Evolutionary conservation across 1,140 invertebrate genomes (phyloP).

Genomic region (Antheraea mylitta): DNA sequence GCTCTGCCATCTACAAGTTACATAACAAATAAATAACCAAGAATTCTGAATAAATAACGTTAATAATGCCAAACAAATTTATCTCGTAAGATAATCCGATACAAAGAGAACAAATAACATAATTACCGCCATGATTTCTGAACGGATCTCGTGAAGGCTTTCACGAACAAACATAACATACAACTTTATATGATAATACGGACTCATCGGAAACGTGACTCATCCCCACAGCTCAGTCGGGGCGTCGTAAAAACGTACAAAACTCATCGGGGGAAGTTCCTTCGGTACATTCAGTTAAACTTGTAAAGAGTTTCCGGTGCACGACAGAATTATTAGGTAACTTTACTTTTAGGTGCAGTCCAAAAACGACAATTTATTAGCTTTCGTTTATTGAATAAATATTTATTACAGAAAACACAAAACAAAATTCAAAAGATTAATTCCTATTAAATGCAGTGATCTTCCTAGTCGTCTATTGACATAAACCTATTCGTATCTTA

Average conservation of each 20-base stretch:
- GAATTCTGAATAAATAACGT: no score
- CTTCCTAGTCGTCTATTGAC: no score
- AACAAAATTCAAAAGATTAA: no score
- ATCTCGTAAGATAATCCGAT: neutral
- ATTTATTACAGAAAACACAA: no score
- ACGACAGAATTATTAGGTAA: slow-evolving; percentile 56
- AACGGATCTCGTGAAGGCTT: neutral
- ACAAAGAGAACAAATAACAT: neutral
- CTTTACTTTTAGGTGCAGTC: slow-evolving; percentile 36
- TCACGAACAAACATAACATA: neutral
- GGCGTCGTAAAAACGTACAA: slow-evolving; percentile 33
- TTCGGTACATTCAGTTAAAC: slow-evolving; percentile 48
- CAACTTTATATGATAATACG: slow-evolving; percentile 4
- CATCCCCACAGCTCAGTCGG: slow-evolving; percentile 3
- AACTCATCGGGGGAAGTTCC: slow-evolving; percentile 39
- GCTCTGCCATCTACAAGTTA: no score
- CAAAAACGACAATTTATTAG: slow-evolving; percentile 37
- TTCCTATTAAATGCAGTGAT: no score
- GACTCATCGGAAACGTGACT: slow-evolving; percentile 29
- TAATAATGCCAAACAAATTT: no score
- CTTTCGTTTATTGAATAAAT: no score
- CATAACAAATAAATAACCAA: no score
- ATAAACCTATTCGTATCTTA: no score
- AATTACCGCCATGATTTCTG: neutral
- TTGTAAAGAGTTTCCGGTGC: slow-evolving; percentile 48